Percentiles rank a stretch among this genome's conserved stretches.
Evolutionary conservation across 2,888 invertebrate genomes (phyloP).

Genomic region (Amphipoea oculea): DNA sequence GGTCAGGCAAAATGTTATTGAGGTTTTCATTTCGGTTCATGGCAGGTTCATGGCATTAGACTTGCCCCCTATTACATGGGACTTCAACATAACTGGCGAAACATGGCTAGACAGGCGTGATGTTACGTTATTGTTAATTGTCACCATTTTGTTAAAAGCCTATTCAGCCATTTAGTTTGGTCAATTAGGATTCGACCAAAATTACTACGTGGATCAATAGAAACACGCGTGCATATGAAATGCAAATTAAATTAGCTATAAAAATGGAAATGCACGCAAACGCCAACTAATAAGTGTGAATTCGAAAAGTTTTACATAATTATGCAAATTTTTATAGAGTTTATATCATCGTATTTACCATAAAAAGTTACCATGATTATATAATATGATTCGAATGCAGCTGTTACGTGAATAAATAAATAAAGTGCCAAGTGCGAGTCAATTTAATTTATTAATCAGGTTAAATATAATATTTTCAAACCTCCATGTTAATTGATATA

Average conservation of each 20-base stretch:
- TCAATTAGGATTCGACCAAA: conserved; percentile 22
- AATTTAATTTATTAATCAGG: not conserved
- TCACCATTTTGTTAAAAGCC: not conserved
- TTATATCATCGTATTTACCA: conserved; percentile 40
- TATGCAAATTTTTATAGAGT: conserved; percentile 45
- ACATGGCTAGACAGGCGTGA: no score
- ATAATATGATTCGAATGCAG: conserved; percentile 12
- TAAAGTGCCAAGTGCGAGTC: conserved; percentile 14
- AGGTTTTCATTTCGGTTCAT: not conserved
- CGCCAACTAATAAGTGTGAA: conserved; percentile 35
- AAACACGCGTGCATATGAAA: conserved; percentile 27
- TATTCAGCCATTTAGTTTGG: not conserved
- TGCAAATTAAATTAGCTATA: conserved; percentile 52
- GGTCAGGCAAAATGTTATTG: no score
- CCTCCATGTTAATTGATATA: not conserved
- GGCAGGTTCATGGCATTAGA: not conserved
- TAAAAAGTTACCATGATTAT: conserved; percentile 27
- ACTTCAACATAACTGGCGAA: not conserved
- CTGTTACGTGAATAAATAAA: conserved; percentile 20
- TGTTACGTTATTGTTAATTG: not conserved
- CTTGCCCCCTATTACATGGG: not conserved
- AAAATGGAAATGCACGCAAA: conserved; percentile 48
- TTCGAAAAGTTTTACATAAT: conserved; percentile 45
- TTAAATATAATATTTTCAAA: not conserved
- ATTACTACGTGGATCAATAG: conserved; percentile 34